Percentiles rank a stretch among this genome's conserved stretches.
Conservation (phyloP, 2,888 invertebrate genomes). For the Seladonia tumulorum region DNA sequence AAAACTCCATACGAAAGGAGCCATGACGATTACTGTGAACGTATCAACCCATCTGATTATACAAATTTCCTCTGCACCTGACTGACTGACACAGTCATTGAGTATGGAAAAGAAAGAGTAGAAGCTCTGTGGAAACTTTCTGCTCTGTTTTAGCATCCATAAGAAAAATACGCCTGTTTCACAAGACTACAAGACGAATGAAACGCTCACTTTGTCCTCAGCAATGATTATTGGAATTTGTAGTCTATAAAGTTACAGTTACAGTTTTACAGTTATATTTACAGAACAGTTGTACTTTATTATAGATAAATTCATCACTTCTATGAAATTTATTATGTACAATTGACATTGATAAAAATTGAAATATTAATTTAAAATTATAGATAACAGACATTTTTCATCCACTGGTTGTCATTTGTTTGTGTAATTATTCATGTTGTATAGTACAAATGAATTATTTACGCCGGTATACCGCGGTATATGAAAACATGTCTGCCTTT, state of each 20-base stretch:
- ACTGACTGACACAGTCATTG: conserved; percentile 19
- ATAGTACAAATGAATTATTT: conserved; percentile 8
- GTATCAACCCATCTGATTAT: conserved; percentile 50
- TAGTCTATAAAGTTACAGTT: not conserved
- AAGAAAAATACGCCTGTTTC: not conserved
- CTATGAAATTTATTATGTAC: not conserved
- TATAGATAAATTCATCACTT: not conserved
- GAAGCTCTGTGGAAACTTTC: not conserved
- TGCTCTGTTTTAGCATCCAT: not conserved
- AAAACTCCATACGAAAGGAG: conserved; percentile 85
- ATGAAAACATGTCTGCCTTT: not conserved
- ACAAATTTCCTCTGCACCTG: conserved; percentile 48
- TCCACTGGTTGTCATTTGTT: not conserved
- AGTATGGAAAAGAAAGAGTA: not conserved
- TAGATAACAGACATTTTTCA: not conserved
- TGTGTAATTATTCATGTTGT: not conserved
- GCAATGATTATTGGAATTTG: not conserved
- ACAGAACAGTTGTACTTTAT: too few relatives aligned
- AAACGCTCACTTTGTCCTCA: not conserved
- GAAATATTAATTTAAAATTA: not conserved
- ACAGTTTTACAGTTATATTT: not conserved
- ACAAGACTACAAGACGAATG: not conserved
- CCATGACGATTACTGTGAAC: conserved; percentile 83
- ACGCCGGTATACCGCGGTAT: not conserved
- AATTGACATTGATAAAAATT: not conserved